These are phyloP conservation scores for Hypothenemus hampei DNA, from an alignment of 1,140 invertebrate species.

Conservation along the genomic window DNA sequence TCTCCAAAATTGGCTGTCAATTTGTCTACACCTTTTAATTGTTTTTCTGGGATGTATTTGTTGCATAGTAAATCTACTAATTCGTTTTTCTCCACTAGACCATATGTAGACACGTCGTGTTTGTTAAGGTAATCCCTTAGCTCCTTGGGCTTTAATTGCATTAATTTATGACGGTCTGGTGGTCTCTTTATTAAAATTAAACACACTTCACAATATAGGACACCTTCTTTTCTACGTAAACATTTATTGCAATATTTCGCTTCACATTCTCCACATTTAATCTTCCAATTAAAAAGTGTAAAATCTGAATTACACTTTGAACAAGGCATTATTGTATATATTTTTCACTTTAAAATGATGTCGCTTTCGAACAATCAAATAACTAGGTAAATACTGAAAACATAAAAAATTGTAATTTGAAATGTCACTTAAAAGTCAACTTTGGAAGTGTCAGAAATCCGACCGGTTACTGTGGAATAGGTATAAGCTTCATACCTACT, in stretches of 20 bases:
- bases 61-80: slow-evolving; percentile 42
- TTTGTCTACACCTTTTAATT: slow-evolving; percentile 34
- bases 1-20: slow-evolving; percentile 37
- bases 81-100: slow-evolving; percentile 43
- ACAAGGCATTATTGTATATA: too few relatives aligned
- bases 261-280: slow-evolving; percentile 39
- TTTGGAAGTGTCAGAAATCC: too few relatives aligned
- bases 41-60: slow-evolving; percentile 38
- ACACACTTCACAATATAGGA: slow-evolving; percentile 43
- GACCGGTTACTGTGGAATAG: too few relatives aligned
- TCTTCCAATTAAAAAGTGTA: slow-evolving; percentile 40
- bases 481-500: too few relatives aligned
- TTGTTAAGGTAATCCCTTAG: slow-evolving; percentile 43
- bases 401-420: too few relatives aligned
- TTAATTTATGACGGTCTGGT: slow-evolving; percentile 39
- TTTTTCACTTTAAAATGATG: too few relatives aligned
- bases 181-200: slow-evolving; percentile 40
- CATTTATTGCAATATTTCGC: slow-evolving; percentile 40
- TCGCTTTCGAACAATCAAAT: too few relatives aligned
- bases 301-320: slow-evolving; percentile 39
- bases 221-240: slow-evolving; percentile 37
- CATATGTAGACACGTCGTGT: slow-evolving; percentile 42
- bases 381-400: too few relatives aligned
- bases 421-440: too few relatives aligned
- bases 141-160: slow-evolving; percentile 44